Percentiles rank a stretch among this genome's conserved stretches.
Conservation (phyloP, 2,797 vertebrate genomes). For the Takifugu ocellatus region DNA sequence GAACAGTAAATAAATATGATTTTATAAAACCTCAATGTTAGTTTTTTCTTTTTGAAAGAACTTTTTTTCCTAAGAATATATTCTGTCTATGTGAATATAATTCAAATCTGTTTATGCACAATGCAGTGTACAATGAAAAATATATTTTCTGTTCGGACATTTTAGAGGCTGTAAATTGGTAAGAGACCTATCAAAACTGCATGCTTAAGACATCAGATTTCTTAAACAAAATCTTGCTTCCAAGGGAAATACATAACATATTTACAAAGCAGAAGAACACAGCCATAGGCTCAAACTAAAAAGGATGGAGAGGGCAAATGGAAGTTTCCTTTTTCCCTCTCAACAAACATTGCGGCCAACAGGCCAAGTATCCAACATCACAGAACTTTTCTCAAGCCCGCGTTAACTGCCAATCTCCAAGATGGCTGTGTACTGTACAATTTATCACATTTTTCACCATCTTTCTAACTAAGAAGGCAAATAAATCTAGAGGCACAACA, state of each 20-base stretch:
- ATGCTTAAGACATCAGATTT: slow-evolving; percentile 88
- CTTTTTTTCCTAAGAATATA: slow-evolving; percentile 55
- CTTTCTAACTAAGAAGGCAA: slow-evolving; percentile 27
- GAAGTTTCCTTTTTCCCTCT: slow-evolving; percentile 59
- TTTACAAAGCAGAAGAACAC: slow-evolving; percentile 84
- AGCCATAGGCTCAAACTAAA: slow-evolving; percentile 86
- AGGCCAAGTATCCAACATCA: slow-evolving; percentile 65
- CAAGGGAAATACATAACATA: slow-evolving; percentile 70
- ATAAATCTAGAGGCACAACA: slow-evolving; percentile 37
- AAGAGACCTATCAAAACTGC: slow-evolving; percentile 70
- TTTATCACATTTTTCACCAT: slow-evolving; percentile 44
- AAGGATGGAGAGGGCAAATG: slow-evolving; percentile 59
- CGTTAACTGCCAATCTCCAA: slow-evolving; percentile 61
- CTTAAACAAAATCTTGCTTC: slow-evolving; percentile 98
- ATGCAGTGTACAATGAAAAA: slow-evolving; percentile 66
- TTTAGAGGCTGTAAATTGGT: slow-evolving; percentile 57
- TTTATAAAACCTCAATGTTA: slow-evolving; percentile 66
- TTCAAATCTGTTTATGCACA: slow-evolving; percentile 60
- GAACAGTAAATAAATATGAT: slow-evolving; percentile 71
- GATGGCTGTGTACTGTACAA: slow-evolving; percentile 64
- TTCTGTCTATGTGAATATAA: slow-evolving; percentile 58
- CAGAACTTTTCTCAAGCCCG: slow-evolving; percentile 60
- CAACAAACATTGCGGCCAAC: slow-evolving; percentile 65
- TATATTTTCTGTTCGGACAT: slow-evolving; percentile 65
- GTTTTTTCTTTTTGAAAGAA: slow-evolving; percentile 49